Base-by-base conservation (phyloP, 2,113 vertebrate genomes). In the Bujurquina vittata region DNA sequence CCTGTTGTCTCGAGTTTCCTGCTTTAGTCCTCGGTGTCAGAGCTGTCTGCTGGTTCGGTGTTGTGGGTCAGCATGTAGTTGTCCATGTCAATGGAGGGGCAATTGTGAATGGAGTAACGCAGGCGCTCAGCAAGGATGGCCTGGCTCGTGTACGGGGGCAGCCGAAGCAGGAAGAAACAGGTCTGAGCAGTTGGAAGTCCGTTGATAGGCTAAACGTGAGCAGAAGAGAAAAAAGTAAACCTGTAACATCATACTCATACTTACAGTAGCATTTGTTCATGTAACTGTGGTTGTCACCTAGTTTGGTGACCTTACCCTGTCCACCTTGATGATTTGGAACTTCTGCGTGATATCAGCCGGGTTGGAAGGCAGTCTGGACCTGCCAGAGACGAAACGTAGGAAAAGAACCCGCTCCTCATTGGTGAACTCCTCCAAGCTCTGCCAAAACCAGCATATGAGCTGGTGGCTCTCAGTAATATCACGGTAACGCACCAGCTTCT, bases 21-120 rank as follows among this genome's bases (percentile, higher is more conserved):
- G 37, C 69, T 7, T 96, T 86, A 96, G 85, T 95, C 95, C 58
- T 96, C 96, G 0, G 92, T 91, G 88, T 95, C 96, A 3, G 95
- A 96, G 86, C 93, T 94, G 80, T 96, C 95, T 5, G 92, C 93
- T 2, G 94, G 90, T 4, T 96, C 96, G 0, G 95, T 95, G 94
- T 96, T 96, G 88, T 96, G 95, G 4, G 95, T 95, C 85, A 96
- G 93, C 96, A 96, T 96, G 93, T 96, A 96, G 93, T 96, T 96
- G 92, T 96, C 96, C 96, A 96, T 96, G 92, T 96, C 96, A 75
- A 96, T 96, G 63, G 96, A 96, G 77, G 95, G 94, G 67, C 96
- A 96, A 93, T 96, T 96, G 93, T 96, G 95, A 90, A 96, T 96
- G 86, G 96, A 96, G 89, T 96, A 96, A 52, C 96, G 95, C 61